These are phyloP conservation scores for Ceratoteleas bidentatus DNA, from an alignment of 1,140 invertebrate species.

Conservation along the genomic window DNA sequence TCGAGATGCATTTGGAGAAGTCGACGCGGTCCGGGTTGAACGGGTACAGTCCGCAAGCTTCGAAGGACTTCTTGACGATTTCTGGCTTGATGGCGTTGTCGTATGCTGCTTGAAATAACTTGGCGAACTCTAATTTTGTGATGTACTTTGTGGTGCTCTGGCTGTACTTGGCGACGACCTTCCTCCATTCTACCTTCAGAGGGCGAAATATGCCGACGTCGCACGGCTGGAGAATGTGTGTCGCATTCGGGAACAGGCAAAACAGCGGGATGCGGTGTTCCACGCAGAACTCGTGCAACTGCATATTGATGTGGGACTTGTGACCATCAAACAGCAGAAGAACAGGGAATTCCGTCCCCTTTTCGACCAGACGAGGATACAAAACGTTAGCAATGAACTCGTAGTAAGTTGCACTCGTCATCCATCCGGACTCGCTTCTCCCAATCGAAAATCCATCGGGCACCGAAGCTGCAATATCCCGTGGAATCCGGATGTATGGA, in stretches of 20 bases:
- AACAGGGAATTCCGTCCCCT: neutral
- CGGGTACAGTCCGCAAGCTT: conserved; percentile 72
- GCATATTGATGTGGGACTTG: conserved; percentile 19
- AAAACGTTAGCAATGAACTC: neutral
- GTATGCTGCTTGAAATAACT: conserved; percentile 68
- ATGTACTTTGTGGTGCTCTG: conserved; percentile 59
- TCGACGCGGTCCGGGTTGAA: conserved; percentile 72
- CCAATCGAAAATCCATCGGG: conserved; percentile 24
- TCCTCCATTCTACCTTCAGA: conserved; percentile 73
- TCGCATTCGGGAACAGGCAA: neutral
- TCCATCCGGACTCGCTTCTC: neutral
- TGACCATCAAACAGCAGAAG: neutral
- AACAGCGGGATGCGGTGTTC: neutral
- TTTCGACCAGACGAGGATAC: neutral
- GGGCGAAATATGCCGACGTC: conserved; percentile 66
- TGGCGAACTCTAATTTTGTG: conserved; percentile 71
- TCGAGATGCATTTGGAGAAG: conserved; percentile 67
- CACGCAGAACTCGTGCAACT: conserved; percentile 18
- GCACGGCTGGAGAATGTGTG: neutral
- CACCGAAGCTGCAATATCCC: conserved; percentile 26
- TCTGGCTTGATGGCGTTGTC: conserved; percentile 48
- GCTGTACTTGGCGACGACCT: conserved; percentile 53
- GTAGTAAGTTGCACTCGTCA: neutral
- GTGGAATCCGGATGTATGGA: conserved; percentile 31
- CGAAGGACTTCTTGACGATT: conserved; percentile 73